phyloP scores from a whole-genome alignment of 1,140 invertebrate genomes.

The Anoplolepis gracilipes region DNA sequence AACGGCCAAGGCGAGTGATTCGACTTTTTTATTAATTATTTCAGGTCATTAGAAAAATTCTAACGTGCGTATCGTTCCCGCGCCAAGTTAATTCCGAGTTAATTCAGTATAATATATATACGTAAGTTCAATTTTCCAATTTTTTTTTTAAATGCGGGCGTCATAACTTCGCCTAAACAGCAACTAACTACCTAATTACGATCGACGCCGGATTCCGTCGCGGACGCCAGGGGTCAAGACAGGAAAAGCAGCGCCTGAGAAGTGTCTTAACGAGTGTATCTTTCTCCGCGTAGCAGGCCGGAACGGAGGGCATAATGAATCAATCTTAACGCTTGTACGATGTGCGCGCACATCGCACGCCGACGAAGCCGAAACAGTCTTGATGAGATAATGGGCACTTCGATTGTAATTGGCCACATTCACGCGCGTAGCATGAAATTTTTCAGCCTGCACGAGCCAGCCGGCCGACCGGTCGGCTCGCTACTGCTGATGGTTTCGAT shows the following conservation, averaged over 20 bases:
- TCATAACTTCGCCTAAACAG: background rate
- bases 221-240: background rate
- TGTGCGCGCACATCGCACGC: constrained; percentile 36
- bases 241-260: constrained; percentile 25
- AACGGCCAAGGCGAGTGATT: constrained; percentile 53
- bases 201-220: constrained; percentile 25
- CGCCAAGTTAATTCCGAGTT: constrained; percentile 44
- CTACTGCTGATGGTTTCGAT: constrained; percentile 76
- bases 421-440: constrained; percentile 71
- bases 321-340: constrained; percentile 60
- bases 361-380: constrained; percentile 51
- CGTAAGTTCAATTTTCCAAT: constrained; percentile 21
- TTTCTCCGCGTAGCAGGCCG: constrained; percentile 28
- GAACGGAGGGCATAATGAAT: constrained; percentile 55
- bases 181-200: constrained; percentile 53
- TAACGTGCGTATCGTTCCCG: too few species aligned
- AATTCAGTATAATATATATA: constrained; percentile 36
- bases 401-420: constrained; percentile 70
- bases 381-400: constrained; percentile 58
- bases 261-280: constrained; percentile 58
- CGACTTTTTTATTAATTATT: constrained; percentile 55
- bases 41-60: constrained; percentile 50
- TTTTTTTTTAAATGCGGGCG: constrained; percentile 1
- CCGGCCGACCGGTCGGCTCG: constrained; percentile 37
- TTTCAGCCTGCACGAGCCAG: constrained; percentile 67